Evolutionary conservation across 2,113 vertebrate species (phyloP).

Genomic region (Cisticola juncidis): DNA sequence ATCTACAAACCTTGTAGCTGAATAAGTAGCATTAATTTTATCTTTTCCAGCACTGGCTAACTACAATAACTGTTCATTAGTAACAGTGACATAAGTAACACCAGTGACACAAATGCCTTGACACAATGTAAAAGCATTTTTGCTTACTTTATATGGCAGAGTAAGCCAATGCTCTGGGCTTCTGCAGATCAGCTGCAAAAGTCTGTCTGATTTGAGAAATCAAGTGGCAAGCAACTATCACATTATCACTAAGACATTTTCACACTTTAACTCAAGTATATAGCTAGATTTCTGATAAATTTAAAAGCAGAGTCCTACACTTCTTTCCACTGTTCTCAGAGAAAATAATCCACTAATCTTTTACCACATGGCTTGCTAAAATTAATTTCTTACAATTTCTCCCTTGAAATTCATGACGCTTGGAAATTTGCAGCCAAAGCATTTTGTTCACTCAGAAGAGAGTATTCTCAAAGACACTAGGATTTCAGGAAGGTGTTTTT

Average conservation of each 20-base stretch:
- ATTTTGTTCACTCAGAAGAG: background rate
- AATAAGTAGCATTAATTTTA: conserved; percentile 45
- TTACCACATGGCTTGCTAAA: background rate
- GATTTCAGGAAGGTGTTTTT: background rate
- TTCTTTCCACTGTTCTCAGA: background rate
- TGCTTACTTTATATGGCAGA: background rate
- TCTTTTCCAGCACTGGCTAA: background rate
- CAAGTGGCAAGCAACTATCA: background rate
- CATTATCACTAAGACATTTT: background rate
- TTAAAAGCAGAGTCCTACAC: background rate
- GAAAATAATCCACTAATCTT: background rate
- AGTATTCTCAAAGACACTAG: background rate
- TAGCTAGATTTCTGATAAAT: background rate
- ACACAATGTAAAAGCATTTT: background rate
- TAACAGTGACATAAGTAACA: conserved; percentile 4
- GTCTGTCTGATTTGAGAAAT: background rate
- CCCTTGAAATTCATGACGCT: background rate
- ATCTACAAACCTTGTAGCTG: conserved; percentile 13
- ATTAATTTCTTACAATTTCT: background rate
- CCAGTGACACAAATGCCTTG: background rate
- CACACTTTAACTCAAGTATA: background rate
- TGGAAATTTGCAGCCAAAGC: background rate
- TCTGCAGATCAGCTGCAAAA: background rate
- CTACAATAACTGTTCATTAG: background rate
- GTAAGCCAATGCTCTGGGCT: background rate